Percentiles rank a stretch among this genome's conserved stretches.
These are phyloP conservation scores for Echiichthys vipera DNA, from an alignment of 2,797 vertebrate species.

Conservation along the genomic window DNA sequence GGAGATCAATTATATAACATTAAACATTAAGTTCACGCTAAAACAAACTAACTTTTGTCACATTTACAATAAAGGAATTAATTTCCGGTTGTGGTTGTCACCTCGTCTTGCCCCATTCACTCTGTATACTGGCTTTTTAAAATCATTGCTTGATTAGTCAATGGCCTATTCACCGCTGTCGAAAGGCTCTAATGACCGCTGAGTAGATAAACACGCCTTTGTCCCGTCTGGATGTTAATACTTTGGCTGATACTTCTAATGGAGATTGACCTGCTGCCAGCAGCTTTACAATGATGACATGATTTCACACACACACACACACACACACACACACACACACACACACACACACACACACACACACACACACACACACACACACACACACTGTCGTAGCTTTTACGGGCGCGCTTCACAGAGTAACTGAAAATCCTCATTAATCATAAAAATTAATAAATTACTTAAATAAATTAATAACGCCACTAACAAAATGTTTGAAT, in stretches of 20 bases:
- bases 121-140: conserved; percentile 51
- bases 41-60: neutral
- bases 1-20: neutral
- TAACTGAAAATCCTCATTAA: conserved; percentile 16
- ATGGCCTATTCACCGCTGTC: conserved; percentile 51
- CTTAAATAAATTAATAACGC: neutral
- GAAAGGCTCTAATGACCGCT: conserved; percentile 66
- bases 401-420: neutral
- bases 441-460: neutral
- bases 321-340: neutral
- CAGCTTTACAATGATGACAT: conserved; percentile 4
- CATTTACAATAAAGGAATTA: neutral
- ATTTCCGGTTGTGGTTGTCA: conserved; percentile 17
- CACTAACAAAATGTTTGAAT: neutral
- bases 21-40: too few relatives aligned
- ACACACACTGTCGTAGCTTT: too few relatives aligned
- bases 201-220: conserved; percentile 75
- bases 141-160: conserved; percentile 73
- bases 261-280: conserved; percentile 49
- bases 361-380: neutral
- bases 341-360: neutral
- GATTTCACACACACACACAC: neutral
- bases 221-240: conserved; percentile 66
- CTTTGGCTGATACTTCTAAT: conserved; percentile 29
- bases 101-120: neutral